Percentiles rank a stretch among this genome's conserved stretches.
Evolutionary conservation across 2,888 invertebrate genomes (phyloP).

Genomic region (Trichogramma dendrolimi): DNA sequence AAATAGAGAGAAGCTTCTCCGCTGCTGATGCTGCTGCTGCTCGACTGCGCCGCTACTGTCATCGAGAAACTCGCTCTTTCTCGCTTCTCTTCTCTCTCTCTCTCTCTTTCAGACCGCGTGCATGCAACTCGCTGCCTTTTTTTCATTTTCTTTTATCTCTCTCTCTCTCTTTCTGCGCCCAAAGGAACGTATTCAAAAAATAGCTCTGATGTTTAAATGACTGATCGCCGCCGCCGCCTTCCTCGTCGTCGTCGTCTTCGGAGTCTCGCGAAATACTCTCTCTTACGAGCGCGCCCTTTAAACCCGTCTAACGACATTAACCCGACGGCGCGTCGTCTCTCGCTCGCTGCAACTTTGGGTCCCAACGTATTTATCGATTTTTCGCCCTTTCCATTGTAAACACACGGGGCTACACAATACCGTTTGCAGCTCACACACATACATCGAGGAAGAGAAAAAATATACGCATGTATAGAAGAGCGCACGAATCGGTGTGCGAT

Average conservation of each 20-base stretch:
- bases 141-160: slow-evolving; percentile 13
- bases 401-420: background rate
- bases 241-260: no score
- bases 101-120: slow-evolving; percentile 2
- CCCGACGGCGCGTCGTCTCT: slow-evolving; percentile 5
- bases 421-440: slow-evolving; percentile 1
- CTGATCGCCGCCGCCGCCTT: slow-evolving; percentile 5
- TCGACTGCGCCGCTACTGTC: no score
- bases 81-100: slow-evolving; percentile 10
- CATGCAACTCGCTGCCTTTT: background rate
- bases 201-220: slow-evolving; percentile 13
- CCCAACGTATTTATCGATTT: slow-evolving; percentile 43
- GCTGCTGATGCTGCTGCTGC: no score
- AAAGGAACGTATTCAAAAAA: no score
- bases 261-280: no score
- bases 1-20: slow-evolving; percentile 18
- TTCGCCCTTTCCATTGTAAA: slow-evolving; percentile 19
- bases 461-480: slow-evolving; percentile 7
- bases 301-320: slow-evolving; percentile 14
- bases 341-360: slow-evolving; percentile 16
- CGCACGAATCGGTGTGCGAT: slow-evolving; percentile 32
- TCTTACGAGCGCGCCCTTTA: slow-evolving; percentile 17
- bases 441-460: slow-evolving; percentile 12
- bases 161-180: slow-evolving; percentile 6
- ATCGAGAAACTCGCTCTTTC: no score